Evolutionary conservation across 2,113 vertebrate genomes (phyloP), one percentile per base, ranked within the genome.

Genomic region (Amblyornis subalaris): DNA sequence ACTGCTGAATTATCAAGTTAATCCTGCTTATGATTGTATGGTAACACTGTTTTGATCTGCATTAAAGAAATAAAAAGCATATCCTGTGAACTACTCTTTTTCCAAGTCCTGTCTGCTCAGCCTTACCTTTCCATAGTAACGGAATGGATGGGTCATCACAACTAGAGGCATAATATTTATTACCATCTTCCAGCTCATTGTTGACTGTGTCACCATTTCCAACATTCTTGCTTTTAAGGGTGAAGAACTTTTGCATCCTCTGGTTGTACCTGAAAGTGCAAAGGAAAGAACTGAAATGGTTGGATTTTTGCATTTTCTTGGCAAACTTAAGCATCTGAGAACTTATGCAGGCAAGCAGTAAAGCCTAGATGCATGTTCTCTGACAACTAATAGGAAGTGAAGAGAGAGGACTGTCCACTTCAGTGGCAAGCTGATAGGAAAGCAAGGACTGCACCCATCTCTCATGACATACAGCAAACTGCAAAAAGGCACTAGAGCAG

Each of bases 161-260:
- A 97, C 96, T 97, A 99, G 95, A 93, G 91, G 97, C 97, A 98
- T 98, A 98, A 98, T 47, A 97, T 97, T 97, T 97, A 99, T 99
- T 99, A 99, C 99, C 99, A 66, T 99, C 99, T 97, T 99, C 99
- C 98, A 99, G 97, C 96, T 99, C 99, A 35, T 97, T 99, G 97
- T 95, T 98, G 61, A 98, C 98, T 1, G 98, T 98, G 77, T 99
- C 99, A 96, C 99, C 98, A 47, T 99, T 99, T 74, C 98, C 98
- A 88, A 99, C 96, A 40, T 98, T 98, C 98, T 99, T 99, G 40
- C 97, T 97, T 96, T 97, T 98, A 96, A 97, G 85, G 2, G 76
- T 98, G 93, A 98, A 98, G 60, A 98, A 97, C 18, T 82, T 97
- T 86, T 99, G 99, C 97, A 99, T 98, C 97, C 93, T 99, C 95